Evolutionary conservation across 2,797 vertebrate genomes (phyloP), one percentile per base, ranked within the genome.

Genomic region (Microchirus variegatus): DNA sequence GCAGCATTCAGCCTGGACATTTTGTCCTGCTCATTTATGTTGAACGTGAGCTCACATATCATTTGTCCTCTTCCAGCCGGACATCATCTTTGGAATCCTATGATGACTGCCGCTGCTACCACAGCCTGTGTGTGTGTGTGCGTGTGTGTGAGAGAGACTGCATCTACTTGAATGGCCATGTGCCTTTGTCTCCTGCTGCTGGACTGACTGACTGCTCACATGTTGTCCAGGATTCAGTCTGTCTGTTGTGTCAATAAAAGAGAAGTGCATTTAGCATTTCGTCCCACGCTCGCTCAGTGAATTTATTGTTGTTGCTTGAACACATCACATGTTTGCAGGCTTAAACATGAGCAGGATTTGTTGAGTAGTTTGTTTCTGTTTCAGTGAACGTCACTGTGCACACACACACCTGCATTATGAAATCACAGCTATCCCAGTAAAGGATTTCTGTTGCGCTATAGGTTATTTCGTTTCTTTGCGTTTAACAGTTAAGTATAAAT

Each of bases 11-110:
- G 38, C 58, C 6, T 41, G 15, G 22, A 11, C 13, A 45, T 13
- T 22, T 42, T 60, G 45, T 59, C 51, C 55, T 53, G 7, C 22
- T 55, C 62, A 67, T 48, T 42, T 56, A 43, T 14, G 22, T 49
- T 22, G 9, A 62, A 56, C n/a, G 36, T 13, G 5, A 40, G 38
- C 31, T 66, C 54, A 69, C 36, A 36, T 3, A 26, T 11, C 0
- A 46, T 62, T 43, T 78, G 17, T 51, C 48, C 47, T 70, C 48
- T 74, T 85, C 19, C 80, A 87, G 85, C 78, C 86, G 17, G 85
- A 88, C 65, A 84, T 87, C 65, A 84, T 88, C 70, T 90, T 84
- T 61, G 80, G 88, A 53, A 78, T 86, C 55, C 51, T 89, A 15
- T 85, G 67, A 65, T 50, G 0, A 18, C 60, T 57, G 58, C 11